Evolutionary conservation across 1,140 invertebrate species (phyloP).

Genomic region (Drosophila trapezifrons): DNA sequence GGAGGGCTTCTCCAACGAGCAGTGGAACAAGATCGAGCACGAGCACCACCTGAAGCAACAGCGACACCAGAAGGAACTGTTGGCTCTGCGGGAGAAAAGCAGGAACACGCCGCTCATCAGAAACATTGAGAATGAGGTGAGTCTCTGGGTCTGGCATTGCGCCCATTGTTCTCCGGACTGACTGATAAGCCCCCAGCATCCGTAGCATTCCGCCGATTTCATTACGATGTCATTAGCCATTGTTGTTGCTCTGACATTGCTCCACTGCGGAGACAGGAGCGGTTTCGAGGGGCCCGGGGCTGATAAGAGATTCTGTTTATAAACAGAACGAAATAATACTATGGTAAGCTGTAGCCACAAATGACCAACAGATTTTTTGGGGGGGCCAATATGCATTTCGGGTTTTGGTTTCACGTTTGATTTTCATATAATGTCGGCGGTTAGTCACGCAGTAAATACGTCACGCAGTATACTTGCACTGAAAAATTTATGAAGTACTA

Average conservation of each 20-base stretch:
- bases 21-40: conserved; percentile 73
- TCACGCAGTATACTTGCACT: no score
- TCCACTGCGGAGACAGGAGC: conserved; percentile 11
- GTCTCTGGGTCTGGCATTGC: conserved; percentile 54
- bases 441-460: conserved; percentile 36
- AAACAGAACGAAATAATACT: not conserved
- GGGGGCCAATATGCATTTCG: conserved; percentile 5
- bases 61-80: conserved; percentile 63
- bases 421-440: conserved; percentile 22
- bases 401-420: conserved; percentile 30
- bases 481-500: not conserved
- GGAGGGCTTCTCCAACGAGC: conserved; percentile 60
- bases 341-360: conserved; percentile 21
- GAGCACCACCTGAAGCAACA: conserved; percentile 61
- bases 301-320: conserved; percentile 31
- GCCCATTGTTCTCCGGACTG: conserved; percentile 39
- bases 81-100: conserved; percentile 54
- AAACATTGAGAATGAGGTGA: conserved; percentile 70
- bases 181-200: conserved; percentile 24
- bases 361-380: conserved; percentile 35
- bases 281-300: not conserved
- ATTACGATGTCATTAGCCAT: conserved; percentile 67
- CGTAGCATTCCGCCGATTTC: conserved; percentile 13
- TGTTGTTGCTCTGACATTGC: conserved; percentile 66
- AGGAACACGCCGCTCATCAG: conserved; percentile 61